phyloP scores from a whole-genome alignment of 2,888 invertebrate genomes.

The Lapara coniferarum region DNA sequence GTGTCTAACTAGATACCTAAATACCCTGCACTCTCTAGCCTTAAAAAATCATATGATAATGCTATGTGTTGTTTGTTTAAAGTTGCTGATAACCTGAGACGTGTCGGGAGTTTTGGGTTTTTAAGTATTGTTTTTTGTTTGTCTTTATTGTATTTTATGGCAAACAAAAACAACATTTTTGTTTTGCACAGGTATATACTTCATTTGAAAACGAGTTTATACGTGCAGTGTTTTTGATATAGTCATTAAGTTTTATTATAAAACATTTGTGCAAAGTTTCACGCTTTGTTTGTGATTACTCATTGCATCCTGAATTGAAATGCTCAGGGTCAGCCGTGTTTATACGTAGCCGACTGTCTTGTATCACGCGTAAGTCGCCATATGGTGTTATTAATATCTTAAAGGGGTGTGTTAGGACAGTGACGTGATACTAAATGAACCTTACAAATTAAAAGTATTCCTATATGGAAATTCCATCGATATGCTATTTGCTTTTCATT shows the following conservation, averaged over 20 bases:
- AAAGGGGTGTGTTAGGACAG: not conserved
- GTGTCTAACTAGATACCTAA: not conserved
- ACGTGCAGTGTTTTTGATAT: conserved; percentile 6
- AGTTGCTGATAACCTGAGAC: not conserved
- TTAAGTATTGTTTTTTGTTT: not conserved
- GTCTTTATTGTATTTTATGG: not conserved
- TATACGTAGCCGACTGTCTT: not conserved
- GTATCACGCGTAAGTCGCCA: not conserved
- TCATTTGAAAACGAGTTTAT: not conserved
- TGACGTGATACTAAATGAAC: not conserved
- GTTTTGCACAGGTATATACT: not conserved
- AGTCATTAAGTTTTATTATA: conserved; percentile 15
- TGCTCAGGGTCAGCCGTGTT: conserved; percentile 3
- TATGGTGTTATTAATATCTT: not conserved
- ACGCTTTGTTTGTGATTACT: conserved; percentile 20
- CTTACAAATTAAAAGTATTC: not conserved
- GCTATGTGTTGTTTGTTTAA: no score
- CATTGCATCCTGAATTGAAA: conserved; percentile 24
- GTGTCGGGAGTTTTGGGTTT: not conserved
- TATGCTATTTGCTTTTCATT: not conserved
- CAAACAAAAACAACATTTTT: not conserved
- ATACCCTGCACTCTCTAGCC: not conserved
- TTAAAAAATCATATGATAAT: no score
- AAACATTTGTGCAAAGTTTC: conserved; percentile 19
- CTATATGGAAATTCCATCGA: not conserved